Evolutionary conservation across 2,888 invertebrate species (phyloP).

Genomic region (Nephrotoma guestfalica): DNA sequence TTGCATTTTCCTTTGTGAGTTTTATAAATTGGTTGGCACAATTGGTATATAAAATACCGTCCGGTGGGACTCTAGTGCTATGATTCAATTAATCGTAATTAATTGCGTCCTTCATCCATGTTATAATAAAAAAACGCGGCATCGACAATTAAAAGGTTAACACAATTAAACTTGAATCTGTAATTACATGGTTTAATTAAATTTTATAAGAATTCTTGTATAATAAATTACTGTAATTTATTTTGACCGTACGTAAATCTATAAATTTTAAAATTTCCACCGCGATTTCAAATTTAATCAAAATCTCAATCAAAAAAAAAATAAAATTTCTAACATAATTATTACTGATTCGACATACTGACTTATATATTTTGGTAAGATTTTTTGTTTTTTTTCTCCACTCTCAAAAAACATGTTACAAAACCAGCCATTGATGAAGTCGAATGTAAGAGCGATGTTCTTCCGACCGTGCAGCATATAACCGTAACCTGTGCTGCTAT

Average conservation of each 20-base stretch:
- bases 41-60: too few species aligned
- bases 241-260: background rate
- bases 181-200: background rate
- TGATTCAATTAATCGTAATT: too few species aligned
- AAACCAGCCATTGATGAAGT: background rate
- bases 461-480: background rate
- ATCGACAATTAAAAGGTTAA: background rate
- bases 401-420: background rate
- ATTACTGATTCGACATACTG: background rate
- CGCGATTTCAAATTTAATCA: background rate
- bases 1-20: background rate
- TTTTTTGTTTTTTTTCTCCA: background rate
- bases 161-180: background rate
- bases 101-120: background rate
- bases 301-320: background rate
- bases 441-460: background rate
- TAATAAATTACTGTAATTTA: background rate
- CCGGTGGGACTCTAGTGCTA: too few species aligned
- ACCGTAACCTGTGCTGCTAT: background rate
- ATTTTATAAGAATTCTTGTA: too few species aligned
- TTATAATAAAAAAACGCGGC: background rate
- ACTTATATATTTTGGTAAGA: background rate
- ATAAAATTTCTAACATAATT: background rate
- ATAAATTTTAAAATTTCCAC: background rate
- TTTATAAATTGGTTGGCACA: too few species aligned